Evolutionary conservation across 2,888 invertebrate genomes (phyloP), one percentile per base, ranked within the genome.

Genomic region (Arctia plantaginis): DNA sequence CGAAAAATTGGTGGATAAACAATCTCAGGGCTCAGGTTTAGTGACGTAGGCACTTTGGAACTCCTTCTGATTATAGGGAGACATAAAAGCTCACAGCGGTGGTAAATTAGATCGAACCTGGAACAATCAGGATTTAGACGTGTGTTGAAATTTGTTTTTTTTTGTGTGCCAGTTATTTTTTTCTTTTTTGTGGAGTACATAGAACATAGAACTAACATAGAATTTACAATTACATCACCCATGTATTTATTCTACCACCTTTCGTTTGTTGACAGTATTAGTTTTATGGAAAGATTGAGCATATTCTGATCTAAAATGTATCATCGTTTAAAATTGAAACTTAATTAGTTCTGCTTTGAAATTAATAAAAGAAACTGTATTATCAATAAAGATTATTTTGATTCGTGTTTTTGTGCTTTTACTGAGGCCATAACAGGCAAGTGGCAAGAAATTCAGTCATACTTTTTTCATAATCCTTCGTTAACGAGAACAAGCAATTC

Each of bases 1-100:
- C 90, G 90, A 93, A 91, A 92, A 93, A 94, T 94, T 92, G 93
- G 92, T 93, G 92, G 93, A 93, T 93, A 95, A 95, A 95, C 95
- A 95, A 92, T 93, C 91, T 88, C 87, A 89, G 82, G 88, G 89
- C 90, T 91, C 89, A 89, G 83, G 89, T 92, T 89, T 89, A 88
- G 88, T 91, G 90, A 88, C 86, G 85, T 88, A 87, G 83, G 80
- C 82, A 76, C 77, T 81, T 84, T 79, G 82, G 76, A 80, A 82
- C 76, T 79, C 82, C 82, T 82, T 78, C 78, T 83, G 77, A 85
- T 84, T 83, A 83, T 76, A 83, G 74, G 77, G 85, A 78, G 68
- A 64, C 47, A 70, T 78, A 76, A 82, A 76, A 71, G 68, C 69
- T 71, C 51, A 69, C 68, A 71, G 65, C 44, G 71, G 66, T 23